Conservation (phyloP, 2,888 invertebrate genomes). For the Hesperia comma region DNA sequence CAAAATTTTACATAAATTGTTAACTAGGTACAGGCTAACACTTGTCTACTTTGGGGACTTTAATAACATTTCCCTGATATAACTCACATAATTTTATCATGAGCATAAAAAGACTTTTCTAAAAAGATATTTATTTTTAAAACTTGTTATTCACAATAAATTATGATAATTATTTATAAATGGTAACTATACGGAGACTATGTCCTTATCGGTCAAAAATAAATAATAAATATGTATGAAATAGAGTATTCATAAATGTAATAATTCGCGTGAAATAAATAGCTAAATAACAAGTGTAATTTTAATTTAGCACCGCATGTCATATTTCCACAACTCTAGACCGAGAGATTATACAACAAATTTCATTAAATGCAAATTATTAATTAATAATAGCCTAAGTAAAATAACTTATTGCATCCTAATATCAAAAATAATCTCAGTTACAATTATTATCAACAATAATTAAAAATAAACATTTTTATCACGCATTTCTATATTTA, state of each 20-base stretch:
- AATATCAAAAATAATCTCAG: conserved; percentile 19
- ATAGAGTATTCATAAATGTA: conserved; percentile 23
- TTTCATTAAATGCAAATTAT: conserved; percentile 33
- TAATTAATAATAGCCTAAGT: conserved; percentile 12
- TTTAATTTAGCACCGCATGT: conserved; percentile 33
- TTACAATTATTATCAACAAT: conserved; percentile 1
- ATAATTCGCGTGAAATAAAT: conserved; percentile 8
- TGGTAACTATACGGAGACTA: not conserved
- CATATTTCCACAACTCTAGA: conserved; percentile 15
- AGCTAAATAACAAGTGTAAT: conserved; percentile 9
- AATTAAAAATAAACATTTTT: conserved; percentile 2
- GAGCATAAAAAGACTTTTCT: conserved; percentile 7
- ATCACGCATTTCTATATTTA: conserved; percentile 8
- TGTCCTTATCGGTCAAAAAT: not conserved
- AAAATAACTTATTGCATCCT: conserved; percentile 14
- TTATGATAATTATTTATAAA: not conserved
- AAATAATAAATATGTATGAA: not conserved
- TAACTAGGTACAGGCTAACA: conserved; percentile 1
- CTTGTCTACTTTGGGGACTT: not conserved
- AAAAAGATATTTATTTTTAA: conserved; percentile 3
- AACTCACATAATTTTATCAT: not conserved
- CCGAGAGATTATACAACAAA: conserved; percentile 8
- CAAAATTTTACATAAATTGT: conserved; percentile 22
- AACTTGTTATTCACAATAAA: not conserved
- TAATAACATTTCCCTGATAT: conserved; percentile 4